Conservation (phyloP, 2,113 vertebrate species). For the Tupaia chinensis region DNA sequence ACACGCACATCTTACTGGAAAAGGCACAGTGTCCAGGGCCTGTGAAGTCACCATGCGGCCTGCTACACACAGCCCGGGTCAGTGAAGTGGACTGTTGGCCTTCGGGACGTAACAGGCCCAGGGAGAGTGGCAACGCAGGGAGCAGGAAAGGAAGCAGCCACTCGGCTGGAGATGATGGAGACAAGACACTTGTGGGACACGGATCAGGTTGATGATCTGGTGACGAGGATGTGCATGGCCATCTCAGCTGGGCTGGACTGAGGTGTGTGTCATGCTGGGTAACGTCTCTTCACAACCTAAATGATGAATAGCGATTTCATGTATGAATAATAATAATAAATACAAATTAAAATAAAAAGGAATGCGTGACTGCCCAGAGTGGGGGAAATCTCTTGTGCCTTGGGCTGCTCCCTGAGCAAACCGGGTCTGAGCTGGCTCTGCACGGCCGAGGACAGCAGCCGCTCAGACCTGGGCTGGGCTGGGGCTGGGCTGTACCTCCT, state of each 20-base stretch:
- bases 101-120: neutral
- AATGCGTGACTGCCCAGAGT: no score
- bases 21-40: neutral
- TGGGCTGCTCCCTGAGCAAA: neutral
- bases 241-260: no score
- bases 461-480: neutral
- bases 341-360: no score
- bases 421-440: neutral
- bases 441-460: accelerated
- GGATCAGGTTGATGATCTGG: no score
- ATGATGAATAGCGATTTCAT: no score
- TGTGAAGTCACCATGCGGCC: accelerated
- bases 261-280: no score
- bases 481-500: neutral
- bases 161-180: neutral
- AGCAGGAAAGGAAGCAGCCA: neutral
- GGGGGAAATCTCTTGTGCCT: neutral
- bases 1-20: no score
- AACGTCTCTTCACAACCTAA: no score
- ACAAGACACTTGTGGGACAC: neutral
- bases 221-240: no score
- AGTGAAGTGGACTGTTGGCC: neutral
- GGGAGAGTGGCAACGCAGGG: neutral
- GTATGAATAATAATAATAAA: no score
- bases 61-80: no score